Percentiles rank a stretch among this genome's conserved stretches.
phyloP scores from a whole-genome alignment of 37 sponge, comb jelly and placozoan species.

The Crambe crambe region DNA sequence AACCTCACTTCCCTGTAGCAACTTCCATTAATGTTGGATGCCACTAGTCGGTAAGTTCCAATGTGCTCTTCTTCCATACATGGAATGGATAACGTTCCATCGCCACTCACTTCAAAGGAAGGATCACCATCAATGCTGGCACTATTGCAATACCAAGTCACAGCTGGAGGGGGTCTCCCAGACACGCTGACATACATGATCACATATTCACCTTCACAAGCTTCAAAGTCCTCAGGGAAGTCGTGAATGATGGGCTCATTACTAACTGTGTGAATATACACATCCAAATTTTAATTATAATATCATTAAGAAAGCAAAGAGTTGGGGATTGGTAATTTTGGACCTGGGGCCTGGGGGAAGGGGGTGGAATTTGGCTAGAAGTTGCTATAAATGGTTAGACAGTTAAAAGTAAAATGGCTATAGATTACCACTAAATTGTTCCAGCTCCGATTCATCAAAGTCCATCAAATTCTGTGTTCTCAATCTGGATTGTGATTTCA shows the following conservation, averaged over 20 bases:
- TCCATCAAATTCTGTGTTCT: no score
- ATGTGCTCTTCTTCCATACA: slow-evolving; percentile 8
- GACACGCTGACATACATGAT: slow-evolving; percentile 1
- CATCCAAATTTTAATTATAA: no score
- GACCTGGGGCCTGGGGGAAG: neutral
- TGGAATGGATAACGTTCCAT: slow-evolving; percentile 25
- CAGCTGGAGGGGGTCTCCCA: slow-evolving; percentile 13
- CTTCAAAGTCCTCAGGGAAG: slow-evolving; percentile 8
- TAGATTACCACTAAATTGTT: no score
- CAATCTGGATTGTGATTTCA: no score
- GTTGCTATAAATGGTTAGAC: no score
- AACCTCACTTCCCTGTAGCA: neutral
- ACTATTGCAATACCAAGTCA: slow-evolving; percentile 19
- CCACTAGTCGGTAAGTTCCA: slow-evolving; percentile 32
- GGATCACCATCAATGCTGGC: neutral
- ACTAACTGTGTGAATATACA: neutral
- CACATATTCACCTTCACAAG: slow-evolving; percentile 10
- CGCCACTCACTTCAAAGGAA: slow-evolving; percentile 4
- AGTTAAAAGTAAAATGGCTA: no score
- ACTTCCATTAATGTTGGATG: slow-evolving; percentile 11
- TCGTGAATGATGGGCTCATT: neutral
- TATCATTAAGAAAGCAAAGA: no score
- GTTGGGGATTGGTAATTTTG: neutral
- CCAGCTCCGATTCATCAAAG: no score
- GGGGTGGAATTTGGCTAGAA: neutral